These are phyloP conservation scores for Orthosia cruda DNA, from an alignment of 2,888 invertebrate genomes.

Conservation along the genomic window DNA sequence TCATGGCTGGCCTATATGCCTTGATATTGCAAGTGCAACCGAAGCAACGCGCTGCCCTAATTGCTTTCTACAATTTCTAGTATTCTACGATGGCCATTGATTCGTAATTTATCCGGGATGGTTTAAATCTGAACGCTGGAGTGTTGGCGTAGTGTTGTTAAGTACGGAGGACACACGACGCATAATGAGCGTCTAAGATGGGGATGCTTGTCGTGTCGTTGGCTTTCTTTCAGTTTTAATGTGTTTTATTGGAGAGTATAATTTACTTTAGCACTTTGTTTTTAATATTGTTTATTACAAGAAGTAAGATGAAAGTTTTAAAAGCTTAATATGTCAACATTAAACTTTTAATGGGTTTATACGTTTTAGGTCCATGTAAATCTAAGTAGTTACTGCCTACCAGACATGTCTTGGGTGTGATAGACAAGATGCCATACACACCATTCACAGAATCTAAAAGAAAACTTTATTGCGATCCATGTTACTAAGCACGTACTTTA, in stretches of 20 bases:
- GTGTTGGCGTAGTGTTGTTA: constrained; percentile 71
- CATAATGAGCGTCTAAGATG: constrained; percentile 73
- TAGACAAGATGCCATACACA: neutral
- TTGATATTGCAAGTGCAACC: constrained; percentile 80
- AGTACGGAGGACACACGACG: constrained; percentile 74
- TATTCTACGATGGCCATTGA: constrained; percentile 39
- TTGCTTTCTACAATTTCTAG: constrained; percentile 73
- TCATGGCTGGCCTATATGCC: constrained; percentile 83
- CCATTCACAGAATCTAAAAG: neutral
- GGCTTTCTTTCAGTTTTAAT: constrained; percentile 40
- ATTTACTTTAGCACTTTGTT: neutral
- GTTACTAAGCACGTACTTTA: neutral
- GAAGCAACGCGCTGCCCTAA: constrained; percentile 78
- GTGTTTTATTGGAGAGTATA: constrained; percentile 33
- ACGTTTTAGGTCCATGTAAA: too few relatives aligned
- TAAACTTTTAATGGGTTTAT: neutral
- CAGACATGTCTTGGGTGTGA: neutral
- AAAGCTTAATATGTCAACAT: neutral
- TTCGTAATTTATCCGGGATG: constrained; percentile 23
- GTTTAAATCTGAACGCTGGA: constrained; percentile 70
- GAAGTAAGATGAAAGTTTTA: neutral
- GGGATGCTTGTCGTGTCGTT: constrained; percentile 42
- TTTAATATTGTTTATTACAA: neutral
- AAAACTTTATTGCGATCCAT: neutral
- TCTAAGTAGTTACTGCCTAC: too few relatives aligned